Base-by-base conservation (phyloP, 2,797 vertebrate genomes). In the Pelobates cultripes region DNA sequence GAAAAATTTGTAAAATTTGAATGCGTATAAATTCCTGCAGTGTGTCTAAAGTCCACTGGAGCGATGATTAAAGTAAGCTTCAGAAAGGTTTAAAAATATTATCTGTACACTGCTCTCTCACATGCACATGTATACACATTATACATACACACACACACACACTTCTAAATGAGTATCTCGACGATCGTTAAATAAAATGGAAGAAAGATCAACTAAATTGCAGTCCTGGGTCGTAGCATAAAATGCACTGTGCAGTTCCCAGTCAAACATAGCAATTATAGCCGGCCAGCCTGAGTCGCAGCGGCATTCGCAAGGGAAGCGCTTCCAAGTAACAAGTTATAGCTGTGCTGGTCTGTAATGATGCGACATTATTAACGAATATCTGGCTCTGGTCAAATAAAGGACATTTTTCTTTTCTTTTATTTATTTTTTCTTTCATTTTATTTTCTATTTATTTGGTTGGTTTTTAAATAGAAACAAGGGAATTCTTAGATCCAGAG, bases 291-390 rank as follows among this genome's bases (percentile, higher is more conserved):
- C 41, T 47, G 80, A 70, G 60, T 70, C 1, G 42, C 41, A 41
- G 70, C 42, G 12, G 83, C 51, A 61, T 41, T 66, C 47, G 61
- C 66, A 51, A 79, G 70, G 86, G 79, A 0, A 0, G 85, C 86
- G 84, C 45, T 63, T 6, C 53, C 51, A 40, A 80, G 57, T 79
- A 79, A 84, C 69, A 70, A 67, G 55, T 71, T 28, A 85, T 70
- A 64, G 66, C 85, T 84, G 77, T 75, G 85, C 3, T 73, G 73
- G 43, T 72, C 7, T 2, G 82, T 81, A 77, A 89, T 84, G 85
- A 86, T 60, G 80, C 57, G 76, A 82, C 45, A 13, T 82, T 86
- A 79, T 82, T 88, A 85, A 86, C 82, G 69, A 74, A 81, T 82
- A 69, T 86, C 82, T 61, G 41, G 70, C 64, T 81, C 77, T 73